Evolutionary conservation across 64 coral and sea anemone species (phyloP).

Genomic region (Astreopora myriophthalma): DNA sequence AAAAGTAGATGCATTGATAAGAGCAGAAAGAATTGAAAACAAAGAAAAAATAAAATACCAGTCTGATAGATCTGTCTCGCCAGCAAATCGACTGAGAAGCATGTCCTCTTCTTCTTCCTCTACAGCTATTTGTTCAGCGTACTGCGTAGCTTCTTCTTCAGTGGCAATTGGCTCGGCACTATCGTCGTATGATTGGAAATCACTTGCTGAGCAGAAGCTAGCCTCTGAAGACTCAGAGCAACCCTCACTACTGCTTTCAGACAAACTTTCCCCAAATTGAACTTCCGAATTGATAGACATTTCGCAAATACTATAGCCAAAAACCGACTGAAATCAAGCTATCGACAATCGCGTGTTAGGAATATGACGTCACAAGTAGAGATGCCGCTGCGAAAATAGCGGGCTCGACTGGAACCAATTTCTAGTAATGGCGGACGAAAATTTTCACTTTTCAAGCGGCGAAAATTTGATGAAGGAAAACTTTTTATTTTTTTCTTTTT

Average conservation of each 20-base stretch:
- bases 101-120: background rate
- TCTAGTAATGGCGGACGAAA: background rate
- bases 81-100: background rate
- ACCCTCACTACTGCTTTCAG: background rate
- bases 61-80: background rate
- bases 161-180: slow-evolving; percentile 7
- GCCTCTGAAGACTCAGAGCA: background rate
- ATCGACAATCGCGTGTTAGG: background rate
- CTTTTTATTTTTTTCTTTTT: too few species aligned
- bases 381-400: background rate
- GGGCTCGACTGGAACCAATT: background rate
- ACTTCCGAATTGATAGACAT: background rate
- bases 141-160: background rate
- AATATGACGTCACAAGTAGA: background rate
- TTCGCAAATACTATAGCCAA: background rate
- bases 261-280: background rate
- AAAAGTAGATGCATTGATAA: background rate
- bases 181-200: background rate
- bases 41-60: background rate
- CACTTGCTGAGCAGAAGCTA: background rate
- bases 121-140: background rate
- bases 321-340: background rate
- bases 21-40: background rate
- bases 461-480: too few species aligned
- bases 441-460: too few species aligned